Evolutionary conservation across 1,140 invertebrate genomes (phyloP), one percentile per base, ranked within the genome.

Genomic region (Cyrtorhinus lividipennis): DNA sequence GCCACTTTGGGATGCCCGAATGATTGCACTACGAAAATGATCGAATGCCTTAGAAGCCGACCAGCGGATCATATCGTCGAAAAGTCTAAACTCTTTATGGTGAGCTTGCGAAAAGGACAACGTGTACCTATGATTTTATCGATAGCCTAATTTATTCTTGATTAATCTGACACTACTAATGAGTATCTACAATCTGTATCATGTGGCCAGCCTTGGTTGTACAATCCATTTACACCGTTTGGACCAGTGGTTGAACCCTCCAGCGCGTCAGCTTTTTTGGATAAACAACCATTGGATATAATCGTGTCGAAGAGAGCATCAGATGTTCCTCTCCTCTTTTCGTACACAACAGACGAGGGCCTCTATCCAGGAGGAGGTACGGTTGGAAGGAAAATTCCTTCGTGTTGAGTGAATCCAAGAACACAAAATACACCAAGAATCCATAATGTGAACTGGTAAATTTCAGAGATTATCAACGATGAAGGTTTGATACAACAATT

Each of bases 1-100:
- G 68, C 73, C 1, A 73, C 79, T 2, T 73, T 92, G 1, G 87
- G 87, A 65, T 93, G 88, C 71, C 80, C 82, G 0, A 79, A 75
- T 13, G 61, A 68, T 30, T 75, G 73, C 59, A 79, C 68, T 27
- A 70, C 73, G 62, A 76, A 81, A n/a, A 79, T 91, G 72, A 72
- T 88, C 0, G 79, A 81, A 22, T 92, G 90, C 73, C 74, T 92
- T 0, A 77, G 79, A 64, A 75, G 79, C 59, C 73, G 80, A 56
- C 81, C 83, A 1, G 80, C 79, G 15, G 75, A 79, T 20, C 74
- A 73, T 3, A 70, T 84, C 5, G 77, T 81, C 10, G 63, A 72
- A 64, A 68, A 73, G 2, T 70, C 72, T 10, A 22, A 65, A 67
- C 38, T 77, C 46, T 80, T 80, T 65, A 73, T 77, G 70, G 78